Base-by-base conservation (phyloP, 37 sponge, comb jelly and placozoan species). In the Eunapius fragilis region DNA sequence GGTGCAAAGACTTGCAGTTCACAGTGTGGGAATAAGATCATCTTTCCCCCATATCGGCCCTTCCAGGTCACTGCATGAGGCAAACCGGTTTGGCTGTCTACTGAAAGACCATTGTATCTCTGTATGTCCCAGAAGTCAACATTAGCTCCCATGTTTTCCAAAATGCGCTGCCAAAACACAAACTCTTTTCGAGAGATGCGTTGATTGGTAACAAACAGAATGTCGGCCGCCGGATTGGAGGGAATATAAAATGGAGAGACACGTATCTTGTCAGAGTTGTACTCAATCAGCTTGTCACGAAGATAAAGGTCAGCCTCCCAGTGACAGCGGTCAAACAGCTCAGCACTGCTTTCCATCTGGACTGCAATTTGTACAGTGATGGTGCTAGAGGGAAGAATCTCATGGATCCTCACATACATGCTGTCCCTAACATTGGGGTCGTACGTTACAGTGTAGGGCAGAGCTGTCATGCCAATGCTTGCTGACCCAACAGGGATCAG, bases 91-190 rank as follows among this genome's bases (percentile, higher is more conserved):
- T 68, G 31, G 17, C 73, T 32, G 28, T 94, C 88, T 11, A 88
- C 74, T 37, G 94, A 94, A 23, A 94, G 33, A 27, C 94, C 94
- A 67, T 70, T 77, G 71, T 94, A 91, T 24, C 91, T 88, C 25
- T 80, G 67, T 25, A 82, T 88, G 70, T 94, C 94, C 94, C 94
- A 94, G 77, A 94, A 94, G 69, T 90, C 89, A 23, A 94, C 94
- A n/a, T 67, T 81, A 31, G 86, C 89, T n/a, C 36, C 67, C 37
- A 91, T 9, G 23, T 69, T 71, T 83, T 91, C 84, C 36, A 94
- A 76, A 26, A 94, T 75, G 34, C 84, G 71, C 80, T 94, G 92
- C 95, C 95, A 94, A 36, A 90, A 91, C 19, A 89, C 79, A 78
- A 91, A 94, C 77, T 94, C 92, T 27, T 89, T 88, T 69, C 92